Evolutionary conservation across 1,140 invertebrate species (phyloP).

Genomic region (Drosophila orena): DNA sequence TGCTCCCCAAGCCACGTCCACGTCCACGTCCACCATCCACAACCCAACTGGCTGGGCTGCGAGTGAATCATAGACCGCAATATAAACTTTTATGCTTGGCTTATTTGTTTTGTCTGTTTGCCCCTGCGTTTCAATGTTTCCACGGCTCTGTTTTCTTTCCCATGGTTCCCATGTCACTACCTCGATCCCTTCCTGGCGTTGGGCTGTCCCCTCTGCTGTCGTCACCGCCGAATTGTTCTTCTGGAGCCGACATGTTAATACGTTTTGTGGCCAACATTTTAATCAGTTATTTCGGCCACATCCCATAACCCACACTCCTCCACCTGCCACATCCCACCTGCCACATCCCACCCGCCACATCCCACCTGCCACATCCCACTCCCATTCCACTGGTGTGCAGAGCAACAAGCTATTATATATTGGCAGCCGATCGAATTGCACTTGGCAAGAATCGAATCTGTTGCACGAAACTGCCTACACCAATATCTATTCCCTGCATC

Average conservation of each 20-base stretch:
- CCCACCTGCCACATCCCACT: background rate
- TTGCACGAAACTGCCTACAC: background rate
- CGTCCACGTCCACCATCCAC: background rate
- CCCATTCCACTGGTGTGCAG: background rate
- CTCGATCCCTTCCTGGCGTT: background rate
- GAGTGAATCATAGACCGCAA: conserved; percentile 81
- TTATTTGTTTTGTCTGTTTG: conserved; percentile 82
- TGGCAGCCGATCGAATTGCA: conserved; percentile 7
- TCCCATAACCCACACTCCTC: too few relatives aligned
- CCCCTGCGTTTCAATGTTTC: conserved; percentile 26
- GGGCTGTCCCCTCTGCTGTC: background rate
- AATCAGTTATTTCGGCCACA: conserved; percentile 55
- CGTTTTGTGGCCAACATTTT: conserved; percentile 75
- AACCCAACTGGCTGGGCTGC: background rate
- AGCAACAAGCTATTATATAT: background rate
- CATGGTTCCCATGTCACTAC: too few relatives aligned
- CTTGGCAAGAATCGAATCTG: background rate
- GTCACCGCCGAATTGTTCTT: conserved; percentile 37
- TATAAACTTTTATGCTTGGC: conserved; percentile 82
- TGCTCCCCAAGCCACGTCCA: background rate
- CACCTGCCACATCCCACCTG: too few relatives aligned
- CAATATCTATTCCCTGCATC: conserved; percentile 1
- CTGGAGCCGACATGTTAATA: conserved; percentile 78
- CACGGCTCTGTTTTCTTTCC: conserved; percentile 19
- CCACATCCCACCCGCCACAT: background rate